Percentiles rank a stretch among this genome's conserved stretches.
Conservation (phyloP, 2,113 vertebrate species). For the Paralichthys olivaceus region DNA sequence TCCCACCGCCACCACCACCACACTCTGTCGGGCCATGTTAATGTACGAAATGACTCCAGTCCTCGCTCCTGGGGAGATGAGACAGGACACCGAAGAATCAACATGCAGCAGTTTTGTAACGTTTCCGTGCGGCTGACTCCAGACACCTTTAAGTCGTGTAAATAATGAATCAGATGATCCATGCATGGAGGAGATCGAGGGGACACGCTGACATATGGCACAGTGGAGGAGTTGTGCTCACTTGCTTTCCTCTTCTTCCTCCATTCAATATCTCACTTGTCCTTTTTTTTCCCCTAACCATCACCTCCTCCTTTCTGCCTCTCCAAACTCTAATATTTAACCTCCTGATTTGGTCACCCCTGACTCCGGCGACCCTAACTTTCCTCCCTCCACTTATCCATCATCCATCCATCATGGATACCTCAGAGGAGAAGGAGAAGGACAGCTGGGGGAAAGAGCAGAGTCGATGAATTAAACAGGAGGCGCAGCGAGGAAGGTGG, state of each 20-base stretch:
- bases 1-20: not conserved
- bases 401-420: constrained; percentile 63
- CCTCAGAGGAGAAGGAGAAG: constrained; percentile 52
- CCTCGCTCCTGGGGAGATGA: constrained; percentile 63
- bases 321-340: constrained; percentile 66
- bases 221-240: constrained; percentile 29
- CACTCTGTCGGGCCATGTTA: constrained; percentile 71
- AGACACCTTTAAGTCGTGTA: constrained; percentile 78
- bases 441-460: constrained; percentile 40
- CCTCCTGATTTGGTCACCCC: constrained; percentile 64
- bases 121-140: constrained; percentile 70
- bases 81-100: constrained; percentile 66
- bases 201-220: constrained; percentile 60
- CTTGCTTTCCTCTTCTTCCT: constrained; percentile 17
- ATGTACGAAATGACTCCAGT: constrained; percentile 59
- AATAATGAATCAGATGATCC: constrained; percentile 82
- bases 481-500: constrained; percentile 67
- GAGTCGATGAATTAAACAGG: constrained; percentile 78
- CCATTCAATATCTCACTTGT: not conserved
- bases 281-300: not conserved
- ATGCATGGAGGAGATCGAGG: constrained; percentile 46
- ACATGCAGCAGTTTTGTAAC: constrained; percentile 80
- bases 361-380: constrained; percentile 64
- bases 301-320: constrained; percentile 8
- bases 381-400: constrained; percentile 66